Percentiles rank a stretch among this genome's conserved stretches.
Conservation (phyloP, 2,113 vertebrate genomes). For the Macroglossus sobrinus region DNA sequence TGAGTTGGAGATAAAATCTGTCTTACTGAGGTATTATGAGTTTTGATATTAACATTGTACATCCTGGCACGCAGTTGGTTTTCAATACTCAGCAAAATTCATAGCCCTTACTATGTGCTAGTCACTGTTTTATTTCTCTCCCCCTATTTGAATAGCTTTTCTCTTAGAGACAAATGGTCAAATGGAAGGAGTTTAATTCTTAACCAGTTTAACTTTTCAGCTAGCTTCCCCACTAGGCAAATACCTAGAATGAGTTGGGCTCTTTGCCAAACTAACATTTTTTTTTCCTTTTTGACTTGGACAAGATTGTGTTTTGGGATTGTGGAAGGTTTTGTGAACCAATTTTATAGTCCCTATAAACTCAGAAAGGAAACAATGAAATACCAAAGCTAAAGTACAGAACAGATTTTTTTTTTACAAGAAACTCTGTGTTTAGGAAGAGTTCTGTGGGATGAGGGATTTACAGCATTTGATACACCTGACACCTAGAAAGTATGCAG, state of each 20-base stretch:
- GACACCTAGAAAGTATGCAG: neutral
- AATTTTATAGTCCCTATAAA: slow-evolving; percentile 46
- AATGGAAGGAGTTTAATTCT: slow-evolving; percentile 57
- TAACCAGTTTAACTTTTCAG: slow-evolving; percentile 63
- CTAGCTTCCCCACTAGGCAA: neutral
- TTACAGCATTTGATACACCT: neutral
- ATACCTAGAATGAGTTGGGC: slow-evolving; percentile 45
- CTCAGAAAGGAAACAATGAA: slow-evolving; percentile 31
- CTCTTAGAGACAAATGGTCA: neutral
- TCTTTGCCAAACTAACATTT: slow-evolving; percentile 19
- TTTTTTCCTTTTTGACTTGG: neutral
- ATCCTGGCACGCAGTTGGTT: neutral
- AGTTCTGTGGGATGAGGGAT: neutral
- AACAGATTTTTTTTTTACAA: neutral
- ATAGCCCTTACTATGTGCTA: neutral
- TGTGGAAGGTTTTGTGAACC: slow-evolving; percentile 33
- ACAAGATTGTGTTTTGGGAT: slow-evolving; percentile 55
- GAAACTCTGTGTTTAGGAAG: neutral
- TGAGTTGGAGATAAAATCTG: neutral
- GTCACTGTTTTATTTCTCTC: neutral
- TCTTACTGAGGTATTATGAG: neutral
- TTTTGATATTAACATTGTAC: neutral
- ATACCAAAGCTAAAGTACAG: neutral
- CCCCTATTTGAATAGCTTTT: neutral
- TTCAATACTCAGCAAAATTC: neutral